Percentiles rank a stretch among this genome's conserved stretches.
Conservation (phyloP, 2,888 invertebrate species). For the Dynastes grantii region DNA sequence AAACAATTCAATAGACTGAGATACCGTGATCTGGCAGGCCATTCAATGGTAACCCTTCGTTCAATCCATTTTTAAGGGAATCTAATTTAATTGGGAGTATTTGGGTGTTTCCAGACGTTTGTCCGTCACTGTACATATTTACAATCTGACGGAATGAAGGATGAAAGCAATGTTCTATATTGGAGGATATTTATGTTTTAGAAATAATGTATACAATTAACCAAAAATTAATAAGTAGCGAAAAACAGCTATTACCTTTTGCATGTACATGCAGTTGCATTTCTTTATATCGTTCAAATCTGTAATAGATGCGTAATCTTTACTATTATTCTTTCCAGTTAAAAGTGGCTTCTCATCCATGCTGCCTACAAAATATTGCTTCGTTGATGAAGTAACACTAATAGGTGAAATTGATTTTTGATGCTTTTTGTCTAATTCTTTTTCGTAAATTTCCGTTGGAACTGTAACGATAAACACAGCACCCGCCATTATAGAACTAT, state of each 20-base stretch:
- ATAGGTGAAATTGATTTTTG: constrained; percentile 23
- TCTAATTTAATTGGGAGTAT: too few species aligned
- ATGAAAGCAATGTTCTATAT: too few species aligned
- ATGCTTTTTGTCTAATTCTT: constrained; percentile 20
- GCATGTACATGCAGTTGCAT: constrained; percentile 20
- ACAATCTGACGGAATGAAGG: too few species aligned
- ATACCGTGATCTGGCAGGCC: too few species aligned
- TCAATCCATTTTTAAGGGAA: too few species aligned
- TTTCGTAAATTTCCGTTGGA: constrained; percentile 73
- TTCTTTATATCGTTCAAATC: constrained; percentile 7
- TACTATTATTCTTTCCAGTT: not conserved
- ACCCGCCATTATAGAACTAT: constrained; percentile 70
- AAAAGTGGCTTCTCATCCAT: constrained; percentile 20
- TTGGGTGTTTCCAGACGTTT: too few species aligned
- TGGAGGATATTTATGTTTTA: too few species aligned
- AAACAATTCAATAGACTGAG: too few species aligned
- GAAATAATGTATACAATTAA: too few species aligned
- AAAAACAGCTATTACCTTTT: constrained; percentile 17
- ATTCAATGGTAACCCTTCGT: too few species aligned
- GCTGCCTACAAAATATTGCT: not conserved
- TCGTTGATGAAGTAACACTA: not conserved
- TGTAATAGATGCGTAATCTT: constrained; percentile 11
- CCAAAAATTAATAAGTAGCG: too few species aligned
- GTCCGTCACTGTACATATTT: too few species aligned
- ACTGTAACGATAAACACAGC: constrained; percentile 75